These are phyloP conservation scores for Trogon melanurus DNA, from an alignment of 2,113 vertebrate species.

Conservation along the genomic window DNA sequence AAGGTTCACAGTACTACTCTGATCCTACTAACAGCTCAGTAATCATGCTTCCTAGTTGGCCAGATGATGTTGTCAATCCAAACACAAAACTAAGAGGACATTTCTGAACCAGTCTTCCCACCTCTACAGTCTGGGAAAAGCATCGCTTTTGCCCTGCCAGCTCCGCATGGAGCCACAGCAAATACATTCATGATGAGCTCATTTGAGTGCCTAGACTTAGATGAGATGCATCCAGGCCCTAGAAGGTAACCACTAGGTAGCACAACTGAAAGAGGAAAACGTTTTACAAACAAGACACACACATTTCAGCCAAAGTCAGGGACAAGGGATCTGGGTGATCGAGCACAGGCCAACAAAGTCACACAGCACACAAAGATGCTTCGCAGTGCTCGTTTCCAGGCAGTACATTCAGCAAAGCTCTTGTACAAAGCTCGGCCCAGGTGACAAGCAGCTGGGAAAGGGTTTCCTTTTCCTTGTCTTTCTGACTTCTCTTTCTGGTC, in stretches of 20 bases:
- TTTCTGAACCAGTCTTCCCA: not conserved
- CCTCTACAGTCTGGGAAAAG: not conserved
- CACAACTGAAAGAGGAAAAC: not conserved
- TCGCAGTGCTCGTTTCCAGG: not conserved
- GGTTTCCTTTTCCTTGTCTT: not conserved
- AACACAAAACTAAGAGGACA: not conserved
- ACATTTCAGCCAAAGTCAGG: not conserved
- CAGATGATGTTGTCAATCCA: not conserved
- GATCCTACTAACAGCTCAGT: not conserved
- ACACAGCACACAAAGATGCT: not conserved
- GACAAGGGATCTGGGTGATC: not conserved
- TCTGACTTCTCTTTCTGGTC: not conserved
- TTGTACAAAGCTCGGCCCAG: not conserved
- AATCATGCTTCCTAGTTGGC: not conserved
- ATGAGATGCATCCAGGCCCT: not conserved
- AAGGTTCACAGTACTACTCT: not conserved
- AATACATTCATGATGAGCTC: not conserved
- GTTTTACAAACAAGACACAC: not conserved
- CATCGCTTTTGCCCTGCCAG: accelerated
- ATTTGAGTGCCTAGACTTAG: not conserved
- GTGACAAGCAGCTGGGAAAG: not conserved
- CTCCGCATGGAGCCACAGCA: not conserved
- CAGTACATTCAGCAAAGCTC: not conserved
- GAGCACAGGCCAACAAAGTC: not conserved
- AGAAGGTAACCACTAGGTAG: not conserved